Conservation (phyloP, 2,113 vertebrate species). For the Hiodon tergisus region DNA sequence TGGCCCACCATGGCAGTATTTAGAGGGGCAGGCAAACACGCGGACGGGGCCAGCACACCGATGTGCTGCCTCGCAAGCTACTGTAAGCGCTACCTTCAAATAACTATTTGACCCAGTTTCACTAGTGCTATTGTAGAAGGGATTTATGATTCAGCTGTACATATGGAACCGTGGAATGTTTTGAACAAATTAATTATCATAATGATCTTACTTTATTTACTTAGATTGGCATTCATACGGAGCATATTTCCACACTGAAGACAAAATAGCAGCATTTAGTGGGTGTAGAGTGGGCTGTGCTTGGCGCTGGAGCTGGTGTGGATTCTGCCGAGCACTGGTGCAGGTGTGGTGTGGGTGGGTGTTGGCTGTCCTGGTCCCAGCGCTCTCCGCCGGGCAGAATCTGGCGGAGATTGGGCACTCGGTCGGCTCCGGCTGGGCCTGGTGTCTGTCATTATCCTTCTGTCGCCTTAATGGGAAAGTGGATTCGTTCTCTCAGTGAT, state of each 20-base stretch:
- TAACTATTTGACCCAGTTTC: no score
- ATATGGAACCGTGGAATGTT: no score
- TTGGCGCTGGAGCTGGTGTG: neutral
- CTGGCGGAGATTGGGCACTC: neutral
- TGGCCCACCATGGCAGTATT: neutral
- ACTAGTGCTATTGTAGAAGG: no score
- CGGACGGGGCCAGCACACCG: neutral
- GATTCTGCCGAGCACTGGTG: neutral
- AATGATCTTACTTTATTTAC: neutral
- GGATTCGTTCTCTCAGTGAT: constrained; percentile 33
- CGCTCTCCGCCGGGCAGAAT: neutral
- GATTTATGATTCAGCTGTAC: no score
- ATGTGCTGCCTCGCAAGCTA: no score
- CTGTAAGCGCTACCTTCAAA: no score
- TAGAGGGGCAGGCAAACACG: neutral
- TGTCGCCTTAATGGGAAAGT: constrained; percentile 25
- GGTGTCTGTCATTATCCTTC: constrained; percentile 38
- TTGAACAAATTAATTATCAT: neutral
- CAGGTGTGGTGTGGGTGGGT: constrained; percentile 1
- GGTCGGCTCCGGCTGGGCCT: neutral
- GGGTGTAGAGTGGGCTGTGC: neutral
- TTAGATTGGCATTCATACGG: neutral
- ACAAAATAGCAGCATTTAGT: neutral
- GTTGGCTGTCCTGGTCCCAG: neutral
- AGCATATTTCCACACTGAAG: neutral